phyloP scores from a whole-genome alignment of 2,888 invertebrate genomes.

The Chironomus riparius region DNA sequence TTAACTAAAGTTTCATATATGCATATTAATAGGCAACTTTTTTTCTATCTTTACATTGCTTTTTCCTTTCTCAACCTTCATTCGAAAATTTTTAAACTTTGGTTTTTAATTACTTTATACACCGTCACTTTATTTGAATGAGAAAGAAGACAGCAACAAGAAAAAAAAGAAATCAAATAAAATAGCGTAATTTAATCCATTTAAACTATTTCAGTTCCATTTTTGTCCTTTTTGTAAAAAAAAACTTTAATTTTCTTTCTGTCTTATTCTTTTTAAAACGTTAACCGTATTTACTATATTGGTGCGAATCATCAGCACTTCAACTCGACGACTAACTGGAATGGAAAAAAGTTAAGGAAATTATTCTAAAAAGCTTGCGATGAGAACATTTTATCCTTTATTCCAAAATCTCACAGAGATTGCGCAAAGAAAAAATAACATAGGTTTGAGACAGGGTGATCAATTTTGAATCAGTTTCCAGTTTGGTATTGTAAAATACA shows the following conservation, averaged over 20 bases:
- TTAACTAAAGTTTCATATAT: neutral
- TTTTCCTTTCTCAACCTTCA: neutral
- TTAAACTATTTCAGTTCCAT: neutral
- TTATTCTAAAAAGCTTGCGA: neutral
- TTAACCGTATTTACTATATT: neutral
- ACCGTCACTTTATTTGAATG: too few species aligned
- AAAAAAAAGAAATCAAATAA: neutral
- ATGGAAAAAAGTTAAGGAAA: neutral
- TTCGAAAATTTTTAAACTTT: too few species aligned
- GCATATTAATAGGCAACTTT: neutral
- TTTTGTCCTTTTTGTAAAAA: neutral
- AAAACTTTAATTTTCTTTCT: neutral
- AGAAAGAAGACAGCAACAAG: neutral
- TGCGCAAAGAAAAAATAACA: neutral
- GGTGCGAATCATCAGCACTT: slow-evolving; percentile 6
- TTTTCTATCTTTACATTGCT: neutral
- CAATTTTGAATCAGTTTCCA: too few species aligned
- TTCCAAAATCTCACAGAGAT: neutral
- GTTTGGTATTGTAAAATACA: too few species aligned
- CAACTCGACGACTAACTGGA: slow-evolving; percentile 26
- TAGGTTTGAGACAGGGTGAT: neutral
- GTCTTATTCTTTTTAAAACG: neutral
- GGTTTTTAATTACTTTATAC: too few species aligned
- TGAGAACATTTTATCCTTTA: neutral
- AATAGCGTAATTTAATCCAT: neutral